Evolutionary conservation across 2,888 invertebrate genomes (phyloP).

Genomic region (Crocallis elinguaria): DNA sequence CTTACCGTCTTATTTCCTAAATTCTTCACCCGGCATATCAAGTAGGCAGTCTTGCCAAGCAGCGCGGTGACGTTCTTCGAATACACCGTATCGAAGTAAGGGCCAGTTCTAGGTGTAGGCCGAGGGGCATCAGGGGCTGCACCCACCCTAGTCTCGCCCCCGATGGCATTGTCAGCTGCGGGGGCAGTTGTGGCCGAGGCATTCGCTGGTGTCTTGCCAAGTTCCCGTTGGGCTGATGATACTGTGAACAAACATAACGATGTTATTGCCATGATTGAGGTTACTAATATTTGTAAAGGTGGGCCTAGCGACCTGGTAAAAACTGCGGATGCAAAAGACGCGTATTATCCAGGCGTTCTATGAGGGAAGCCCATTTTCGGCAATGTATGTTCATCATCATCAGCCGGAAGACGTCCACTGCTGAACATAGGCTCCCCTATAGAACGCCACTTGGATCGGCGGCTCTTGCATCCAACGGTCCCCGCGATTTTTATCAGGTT

Average conservation of each 20-base stretch:
- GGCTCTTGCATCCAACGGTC: no score
- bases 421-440: no score
- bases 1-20: constrained; percentile 96
- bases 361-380: no score
- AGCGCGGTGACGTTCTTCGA: constrained; percentile 92
- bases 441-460: no score
- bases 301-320: no score
- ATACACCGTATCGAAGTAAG: constrained; percentile 90
- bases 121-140: constrained; percentile 69
- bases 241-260: constrained; percentile 56
- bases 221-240: constrained; percentile 78
- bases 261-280: background rate
- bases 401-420: no score
- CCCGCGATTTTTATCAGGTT: no score
- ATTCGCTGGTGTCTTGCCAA: constrained; percentile 70
- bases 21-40: constrained; percentile 95
- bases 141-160: constrained; percentile 56
- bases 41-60: constrained; percentile 94
- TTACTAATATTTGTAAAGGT: no score
- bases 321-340: no score
- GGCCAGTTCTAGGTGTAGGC: constrained; percentile 86
- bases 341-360: no score
- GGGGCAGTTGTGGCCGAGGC: constrained; percentile 75
- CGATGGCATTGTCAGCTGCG: constrained; percentile 82
- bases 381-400: no score